phyloP scores from a whole-genome alignment of 2,797 vertebrate species.

The Triplophysa bombifrons region DNA sequence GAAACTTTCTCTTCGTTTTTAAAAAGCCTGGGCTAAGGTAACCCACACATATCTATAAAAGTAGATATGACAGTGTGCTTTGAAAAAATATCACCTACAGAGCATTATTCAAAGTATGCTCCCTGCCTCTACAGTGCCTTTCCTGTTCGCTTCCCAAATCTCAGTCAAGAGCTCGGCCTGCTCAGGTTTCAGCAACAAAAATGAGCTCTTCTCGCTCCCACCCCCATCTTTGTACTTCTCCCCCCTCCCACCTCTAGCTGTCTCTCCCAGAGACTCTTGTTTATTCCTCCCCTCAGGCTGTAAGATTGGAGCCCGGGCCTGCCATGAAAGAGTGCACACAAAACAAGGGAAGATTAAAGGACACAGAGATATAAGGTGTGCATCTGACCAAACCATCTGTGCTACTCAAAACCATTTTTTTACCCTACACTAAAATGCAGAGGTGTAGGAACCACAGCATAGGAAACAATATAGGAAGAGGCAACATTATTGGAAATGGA shows the following conservation, averaged over 20 bases:
- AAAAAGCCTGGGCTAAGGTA: neutral
- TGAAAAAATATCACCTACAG: constrained; percentile 29
- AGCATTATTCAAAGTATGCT: constrained; percentile 25
- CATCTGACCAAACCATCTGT: constrained; percentile 62
- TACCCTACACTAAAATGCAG: constrained; percentile 33
- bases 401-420: constrained; percentile 44
- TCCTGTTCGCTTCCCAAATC: constrained; percentile 34
- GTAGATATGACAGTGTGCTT: constrained; percentile 19
- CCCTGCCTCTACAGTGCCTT: constrained; percentile 33
- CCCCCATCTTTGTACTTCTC: constrained; percentile 55
- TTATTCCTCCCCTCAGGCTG: constrained; percentile 65
- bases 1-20: neutral
- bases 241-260: constrained; percentile 51
- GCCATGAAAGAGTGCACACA: constrained; percentile 62
- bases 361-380: constrained; percentile 55
- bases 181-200: constrained; percentile 54
- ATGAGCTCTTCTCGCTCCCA: constrained; percentile 47
- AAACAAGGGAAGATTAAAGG: constrained; percentile 62
- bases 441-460: constrained; percentile 34
- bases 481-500: constrained; percentile 17
- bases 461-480: constrained; percentile 30
- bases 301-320: constrained; percentile 57
- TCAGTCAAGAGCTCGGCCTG: constrained; percentile 36
- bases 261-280: constrained; percentile 64
- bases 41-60: constrained; percentile 7